Conservation (phyloP, 2,113 vertebrate genomes). For the Notarius quadriscutis region DNA sequence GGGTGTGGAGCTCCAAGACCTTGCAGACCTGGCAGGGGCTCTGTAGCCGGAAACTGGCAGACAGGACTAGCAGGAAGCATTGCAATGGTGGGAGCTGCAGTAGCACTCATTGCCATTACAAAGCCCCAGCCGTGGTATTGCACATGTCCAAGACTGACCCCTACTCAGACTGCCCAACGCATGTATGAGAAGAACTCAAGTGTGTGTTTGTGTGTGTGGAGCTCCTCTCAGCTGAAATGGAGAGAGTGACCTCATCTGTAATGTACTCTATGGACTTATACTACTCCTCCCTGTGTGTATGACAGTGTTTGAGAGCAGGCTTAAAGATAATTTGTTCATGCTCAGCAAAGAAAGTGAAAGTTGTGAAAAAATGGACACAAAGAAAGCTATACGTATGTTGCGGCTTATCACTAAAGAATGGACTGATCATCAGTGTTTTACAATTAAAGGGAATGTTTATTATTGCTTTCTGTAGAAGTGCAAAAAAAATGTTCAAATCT, state of each 20-base stretch:
- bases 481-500: constrained; percentile 19
- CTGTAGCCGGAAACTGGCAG: constrained; percentile 86
- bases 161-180: constrained; percentile 88
- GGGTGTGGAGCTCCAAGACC: constrained; percentile 99
- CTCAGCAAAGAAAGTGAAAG: constrained; percentile 5
- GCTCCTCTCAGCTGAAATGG: background rate
- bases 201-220: constrained; percentile 8
- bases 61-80: constrained; percentile 86
- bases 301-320: constrained; percentile 18
- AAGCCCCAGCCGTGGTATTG: constrained; percentile 85
- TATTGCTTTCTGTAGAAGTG: constrained; percentile 56
- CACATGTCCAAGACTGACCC: constrained; percentile 93
- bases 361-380: constrained; percentile 60
- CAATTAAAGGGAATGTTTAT: constrained; percentile 61
- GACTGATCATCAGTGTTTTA: constrained; percentile 63
- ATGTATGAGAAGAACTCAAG: constrained; percentile 74
- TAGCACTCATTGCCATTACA: constrained; percentile 88
- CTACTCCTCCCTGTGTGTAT: constrained; percentile 3
- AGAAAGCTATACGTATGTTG: constrained; percentile 6
- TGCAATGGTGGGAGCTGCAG: constrained; percentile 83
- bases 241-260: constrained; percentile 36
- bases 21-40: constrained; percentile 97
- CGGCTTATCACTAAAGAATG: constrained; percentile 38
- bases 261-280: constrained; percentile 20
- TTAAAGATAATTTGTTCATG: background rate